A percentile compares a stretch with the other conserved stretches of the same genome.
Conservation (phyloP, 2,888 invertebrate species). For the Dichetophora obliterata region DNA sequence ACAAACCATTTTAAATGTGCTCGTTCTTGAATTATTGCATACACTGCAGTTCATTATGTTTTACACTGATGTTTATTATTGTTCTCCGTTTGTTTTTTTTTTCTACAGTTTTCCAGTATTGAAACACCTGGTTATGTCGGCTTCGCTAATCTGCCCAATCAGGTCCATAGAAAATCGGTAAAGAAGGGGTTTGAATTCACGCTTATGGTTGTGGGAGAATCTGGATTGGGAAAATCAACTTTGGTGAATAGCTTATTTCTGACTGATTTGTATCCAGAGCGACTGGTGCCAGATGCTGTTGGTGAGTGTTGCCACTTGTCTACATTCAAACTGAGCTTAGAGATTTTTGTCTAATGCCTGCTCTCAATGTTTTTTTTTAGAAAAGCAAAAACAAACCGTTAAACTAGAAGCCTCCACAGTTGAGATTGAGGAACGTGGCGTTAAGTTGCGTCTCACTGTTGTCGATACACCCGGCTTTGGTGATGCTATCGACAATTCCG, state of each 20-base stretch:
- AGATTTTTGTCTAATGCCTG: too few relatives aligned
- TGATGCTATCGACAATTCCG: slow-evolving; percentile 94
- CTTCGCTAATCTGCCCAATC: slow-evolving; percentile 92
- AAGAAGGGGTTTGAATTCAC: slow-evolving; percentile 99
- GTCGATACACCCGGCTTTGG: slow-evolving; percentile 98
- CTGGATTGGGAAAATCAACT: slow-evolving; percentile 95
- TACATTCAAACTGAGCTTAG: too few relatives aligned
- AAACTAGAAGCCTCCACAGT: slow-evolving; percentile 96
- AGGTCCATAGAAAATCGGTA: slow-evolving; percentile 96
- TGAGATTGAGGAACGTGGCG: slow-evolving; percentile 96
- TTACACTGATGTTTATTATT: slow-evolving; percentile 8
- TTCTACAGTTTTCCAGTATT: slow-evolving; percentile 81
- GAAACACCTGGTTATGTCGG: slow-evolving; percentile 87
- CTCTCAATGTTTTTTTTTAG: slow-evolving; percentile 69
- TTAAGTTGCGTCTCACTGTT: slow-evolving; percentile 91
- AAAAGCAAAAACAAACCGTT: slow-evolving; percentile 92
- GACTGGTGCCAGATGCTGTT: slow-evolving; percentile 88
- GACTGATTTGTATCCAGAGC: slow-evolving; percentile 94
- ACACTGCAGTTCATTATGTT: background rate
- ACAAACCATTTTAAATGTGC: slow-evolving; percentile 14
- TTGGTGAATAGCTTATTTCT: slow-evolving; percentile 94
- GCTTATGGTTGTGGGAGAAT: slow-evolving; percentile 94
- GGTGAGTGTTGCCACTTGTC: too few relatives aligned
- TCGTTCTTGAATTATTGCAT: background rate
- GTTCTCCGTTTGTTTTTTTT: slow-evolving; percentile 30